A percentile compares a stretch with the other conserved stretches of the same genome.
These are phyloP conservation scores for Morelia viridis DNA, from an alignment of 2,797 vertebrate species.

Conservation along the genomic window DNA sequence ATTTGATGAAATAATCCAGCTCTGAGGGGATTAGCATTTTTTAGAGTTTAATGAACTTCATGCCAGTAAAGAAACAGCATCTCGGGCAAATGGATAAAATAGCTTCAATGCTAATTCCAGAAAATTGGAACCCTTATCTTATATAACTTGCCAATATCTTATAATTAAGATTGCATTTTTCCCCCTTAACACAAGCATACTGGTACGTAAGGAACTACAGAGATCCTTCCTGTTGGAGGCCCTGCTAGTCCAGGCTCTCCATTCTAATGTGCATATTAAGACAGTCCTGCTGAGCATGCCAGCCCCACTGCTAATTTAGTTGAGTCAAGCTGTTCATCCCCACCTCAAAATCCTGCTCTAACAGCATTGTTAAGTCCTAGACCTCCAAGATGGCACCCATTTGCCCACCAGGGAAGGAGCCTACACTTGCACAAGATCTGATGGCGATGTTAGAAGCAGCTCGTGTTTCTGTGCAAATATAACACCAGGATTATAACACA, in stretches of 20 bases:
- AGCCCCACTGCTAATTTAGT: background rate
- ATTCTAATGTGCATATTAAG: background rate
- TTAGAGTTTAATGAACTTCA: constrained; percentile 58
- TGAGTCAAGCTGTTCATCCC: background rate
- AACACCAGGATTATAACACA: background rate
- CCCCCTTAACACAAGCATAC: background rate
- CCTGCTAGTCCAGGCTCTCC: background rate
- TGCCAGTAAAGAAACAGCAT: constrained; percentile 29
- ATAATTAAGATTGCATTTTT: constrained; percentile 6
- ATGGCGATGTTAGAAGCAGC: background rate
- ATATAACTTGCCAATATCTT: background rate
- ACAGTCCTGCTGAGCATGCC: background rate
- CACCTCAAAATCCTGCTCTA: too few relatives aligned
- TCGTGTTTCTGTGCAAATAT: background rate
- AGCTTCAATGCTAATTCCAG: background rate
- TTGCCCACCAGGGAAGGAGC: background rate
- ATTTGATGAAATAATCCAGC: constrained; percentile 65
- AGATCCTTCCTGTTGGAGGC: background rate
- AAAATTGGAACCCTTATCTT: background rate
- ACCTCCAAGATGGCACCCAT: background rate
- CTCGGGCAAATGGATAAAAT: constrained; percentile 13
- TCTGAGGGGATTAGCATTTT: constrained; percentile 57
- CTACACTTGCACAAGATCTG: background rate
- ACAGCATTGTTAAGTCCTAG: background rate
- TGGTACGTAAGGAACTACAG: background rate